Evolutionary conservation across 2,113 vertebrate genomes (phyloP).

Genomic region (Spea bombifrons): DNA sequence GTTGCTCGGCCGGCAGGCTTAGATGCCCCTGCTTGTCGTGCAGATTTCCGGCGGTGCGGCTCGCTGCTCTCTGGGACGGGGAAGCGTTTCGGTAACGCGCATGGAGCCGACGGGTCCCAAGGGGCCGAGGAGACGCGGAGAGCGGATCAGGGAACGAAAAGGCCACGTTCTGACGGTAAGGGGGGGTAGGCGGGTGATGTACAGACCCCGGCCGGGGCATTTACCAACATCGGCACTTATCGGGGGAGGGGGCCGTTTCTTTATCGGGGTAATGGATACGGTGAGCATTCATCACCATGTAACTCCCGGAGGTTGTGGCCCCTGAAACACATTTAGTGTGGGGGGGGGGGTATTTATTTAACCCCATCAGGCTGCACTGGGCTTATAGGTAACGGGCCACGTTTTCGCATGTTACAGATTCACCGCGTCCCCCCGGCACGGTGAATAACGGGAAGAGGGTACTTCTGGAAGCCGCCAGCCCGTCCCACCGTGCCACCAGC

Average conservation of each 20-base stretch:
- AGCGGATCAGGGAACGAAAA: slow-evolving; percentile 21
- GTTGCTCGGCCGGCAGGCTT: not conserved
- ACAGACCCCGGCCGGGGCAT: too few species aligned
- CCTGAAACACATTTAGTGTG: not conserved
- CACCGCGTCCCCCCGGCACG: not conserved
- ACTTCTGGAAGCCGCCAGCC: not conserved
- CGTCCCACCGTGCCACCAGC: not conserved
- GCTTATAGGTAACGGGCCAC: too few species aligned
- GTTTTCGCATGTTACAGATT: slow-evolving; percentile 6
- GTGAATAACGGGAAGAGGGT: not conserved
- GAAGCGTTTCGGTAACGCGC: slow-evolving; percentile 1
- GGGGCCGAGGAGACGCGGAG: slow-evolving; percentile 6
- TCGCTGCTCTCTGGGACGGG: not conserved
- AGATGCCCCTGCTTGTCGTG: not conserved
- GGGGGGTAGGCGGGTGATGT: too few species aligned
- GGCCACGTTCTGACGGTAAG: slow-evolving; percentile 30
- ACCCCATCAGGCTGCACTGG: too few species aligned
- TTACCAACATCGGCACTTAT: too few species aligned
- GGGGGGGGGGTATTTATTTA: not conserved
- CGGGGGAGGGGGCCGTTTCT: too few species aligned
- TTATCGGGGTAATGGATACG: too few species aligned
- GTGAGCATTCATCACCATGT: not conserved
- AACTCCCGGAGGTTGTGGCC: not conserved
- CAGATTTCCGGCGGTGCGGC: not conserved
- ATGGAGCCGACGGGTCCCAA: not conserved